These are phyloP conservation scores for Siphlonurus alternatus DNA, from an alignment of 2,888 invertebrate species.

Conservation along the genomic window DNA sequence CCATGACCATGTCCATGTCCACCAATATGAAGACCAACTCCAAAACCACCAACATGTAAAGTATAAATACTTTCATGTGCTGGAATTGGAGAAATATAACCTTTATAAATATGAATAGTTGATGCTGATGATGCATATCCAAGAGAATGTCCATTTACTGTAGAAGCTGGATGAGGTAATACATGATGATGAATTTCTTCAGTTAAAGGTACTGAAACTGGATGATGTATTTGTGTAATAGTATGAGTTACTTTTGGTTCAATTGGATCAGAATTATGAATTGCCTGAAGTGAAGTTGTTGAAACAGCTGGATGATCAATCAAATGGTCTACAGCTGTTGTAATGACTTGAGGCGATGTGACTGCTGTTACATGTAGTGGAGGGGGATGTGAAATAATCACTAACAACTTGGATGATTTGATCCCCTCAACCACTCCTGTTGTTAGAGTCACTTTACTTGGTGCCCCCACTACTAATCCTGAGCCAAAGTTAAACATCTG, in stretches of 20 bases:
- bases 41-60: neutral
- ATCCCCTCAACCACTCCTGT: neutral
- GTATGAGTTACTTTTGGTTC: neutral
- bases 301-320: neutral
- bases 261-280: neutral
- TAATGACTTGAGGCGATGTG: too few species aligned
- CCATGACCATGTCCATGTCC: slow-evolving; percentile 1
- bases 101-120: neutral
- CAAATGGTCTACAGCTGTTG: neutral
- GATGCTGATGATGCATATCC: neutral
- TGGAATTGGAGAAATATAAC: neutral
- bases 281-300: neutral
- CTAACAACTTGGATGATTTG: neutral
- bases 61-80: neutral
- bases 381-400: neutral
- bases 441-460: neutral
- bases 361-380: neutral
- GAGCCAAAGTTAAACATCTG: neutral
- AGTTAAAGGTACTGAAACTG: neutral
- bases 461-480: neutral
- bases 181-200: neutral
- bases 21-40: neutral
- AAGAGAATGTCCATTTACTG: neutral
- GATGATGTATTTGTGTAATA: neutral
- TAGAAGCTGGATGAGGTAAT: neutral